Conservation (phyloP, 2,113 vertebrate species). For the Monarcha castaneiventris region DNA sequence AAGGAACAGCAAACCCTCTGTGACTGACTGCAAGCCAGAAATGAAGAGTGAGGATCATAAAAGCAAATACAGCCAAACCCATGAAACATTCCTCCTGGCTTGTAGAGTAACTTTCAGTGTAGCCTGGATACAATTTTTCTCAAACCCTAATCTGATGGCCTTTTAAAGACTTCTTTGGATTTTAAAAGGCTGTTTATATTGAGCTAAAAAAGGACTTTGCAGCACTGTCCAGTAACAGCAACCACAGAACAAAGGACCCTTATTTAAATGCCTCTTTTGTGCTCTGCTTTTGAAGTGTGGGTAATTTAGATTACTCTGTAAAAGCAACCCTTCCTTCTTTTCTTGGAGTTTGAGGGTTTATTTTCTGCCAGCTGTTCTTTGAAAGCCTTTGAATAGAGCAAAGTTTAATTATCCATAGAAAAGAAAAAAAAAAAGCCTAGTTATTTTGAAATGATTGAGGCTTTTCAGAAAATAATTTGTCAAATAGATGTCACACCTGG, state of each 20-base stretch:
- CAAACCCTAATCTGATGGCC: background rate
- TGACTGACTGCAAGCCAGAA: background rate
- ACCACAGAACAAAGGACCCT: background rate
- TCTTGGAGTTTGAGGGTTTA: background rate
- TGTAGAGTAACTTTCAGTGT: background rate
- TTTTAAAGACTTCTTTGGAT: slow-evolving; percentile 1
- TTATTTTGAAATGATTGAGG: slow-evolving; percentile 33
- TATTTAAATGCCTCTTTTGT: slow-evolving; percentile 15
- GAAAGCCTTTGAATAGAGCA: slow-evolving; percentile 35
- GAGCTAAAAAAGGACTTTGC: background rate
- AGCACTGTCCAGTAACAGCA: background rate
- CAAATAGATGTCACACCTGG: background rate
- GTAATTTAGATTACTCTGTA: slow-evolving; percentile 28
- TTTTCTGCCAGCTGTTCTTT: slow-evolving; percentile 52
- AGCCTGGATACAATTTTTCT: background rate
- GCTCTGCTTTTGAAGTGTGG: background rate
- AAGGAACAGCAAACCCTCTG: background rate
- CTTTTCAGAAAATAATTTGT: slow-evolving; percentile 37
- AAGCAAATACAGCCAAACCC: background rate
- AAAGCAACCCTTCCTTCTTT: slow-evolving; percentile 20
- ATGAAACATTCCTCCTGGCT: background rate
- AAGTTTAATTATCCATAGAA: slow-evolving; percentile 50
- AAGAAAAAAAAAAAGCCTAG: background rate
- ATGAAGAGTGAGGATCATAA: background rate
- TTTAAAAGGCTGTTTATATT: slow-evolving; percentile 18